phyloP scores from a whole-genome alignment of 2,797 vertebrate genomes.

The Aulostomus chinensis region DNA sequence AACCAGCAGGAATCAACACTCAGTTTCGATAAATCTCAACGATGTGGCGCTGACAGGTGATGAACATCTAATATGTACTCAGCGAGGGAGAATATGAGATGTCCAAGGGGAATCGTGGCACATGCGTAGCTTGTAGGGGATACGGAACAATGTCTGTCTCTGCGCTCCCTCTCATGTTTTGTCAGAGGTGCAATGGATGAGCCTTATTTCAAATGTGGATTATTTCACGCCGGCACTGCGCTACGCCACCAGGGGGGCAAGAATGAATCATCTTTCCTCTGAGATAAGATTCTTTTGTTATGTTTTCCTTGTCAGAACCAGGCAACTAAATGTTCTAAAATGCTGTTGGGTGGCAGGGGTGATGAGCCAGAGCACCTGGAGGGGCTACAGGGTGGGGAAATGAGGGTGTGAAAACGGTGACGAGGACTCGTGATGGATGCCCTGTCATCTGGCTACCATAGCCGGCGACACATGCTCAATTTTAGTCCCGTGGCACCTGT shows the following conservation, averaged over 20 bases:
- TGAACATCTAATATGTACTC: conserved; percentile 22
- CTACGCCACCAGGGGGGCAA: neutral
- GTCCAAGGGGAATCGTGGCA: conserved; percentile 32
- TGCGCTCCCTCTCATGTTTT: conserved; percentile 31
- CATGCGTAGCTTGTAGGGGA: neutral
- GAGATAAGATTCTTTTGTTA: conserved; percentile 28
- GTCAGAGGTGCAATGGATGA: conserved; percentile 16
- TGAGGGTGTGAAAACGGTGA: conserved; percentile 16
- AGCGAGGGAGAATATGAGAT: conserved; percentile 5
- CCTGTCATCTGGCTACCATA: conserved; percentile 33
- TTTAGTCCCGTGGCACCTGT: conserved; percentile 50
- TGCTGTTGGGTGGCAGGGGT: conserved; percentile 20
- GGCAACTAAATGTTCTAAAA: conserved; percentile 17
- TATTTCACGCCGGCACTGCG: conserved; percentile 13
- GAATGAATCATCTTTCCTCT: conserved; percentile 30
- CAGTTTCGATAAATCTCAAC: conserved; percentile 32
- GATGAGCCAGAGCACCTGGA: conserved; percentile 59
- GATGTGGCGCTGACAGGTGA: conserved; percentile 8
- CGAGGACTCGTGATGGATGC: conserved; percentile 47
- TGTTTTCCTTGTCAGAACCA: conserved; percentile 26
- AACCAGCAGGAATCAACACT: neutral
- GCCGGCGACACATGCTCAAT: conserved; percentile 52
- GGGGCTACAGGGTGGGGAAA: conserved; percentile 20
- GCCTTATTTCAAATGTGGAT: conserved; percentile 36
- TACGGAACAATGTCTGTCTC: conserved; percentile 14